Evolutionary conservation across 2,888 invertebrate species (phyloP), one percentile per base, ranked within the genome.

Genomic region (Gryllus longicercus): DNA sequence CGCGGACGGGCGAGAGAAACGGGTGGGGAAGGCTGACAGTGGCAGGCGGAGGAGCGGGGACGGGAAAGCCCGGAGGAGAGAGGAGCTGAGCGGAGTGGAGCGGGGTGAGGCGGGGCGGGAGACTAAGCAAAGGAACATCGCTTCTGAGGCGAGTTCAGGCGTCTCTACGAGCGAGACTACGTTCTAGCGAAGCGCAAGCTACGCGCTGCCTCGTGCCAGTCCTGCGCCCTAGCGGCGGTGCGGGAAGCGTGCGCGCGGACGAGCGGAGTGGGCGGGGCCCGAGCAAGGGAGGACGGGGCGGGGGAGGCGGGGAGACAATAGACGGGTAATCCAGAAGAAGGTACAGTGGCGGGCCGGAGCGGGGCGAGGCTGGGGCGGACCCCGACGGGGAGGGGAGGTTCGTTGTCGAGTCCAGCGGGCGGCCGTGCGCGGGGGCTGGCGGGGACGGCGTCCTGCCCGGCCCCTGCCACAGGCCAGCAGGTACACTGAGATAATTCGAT

Each of bases 351-450:
- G 8, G 38, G 38, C 8, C 8, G 38, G 38, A 38, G 38, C 38
- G 38, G 38, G 8, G 38, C 38, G 38, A 38, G 38, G 38, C 38
- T 38, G 38, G 38, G 38, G 38, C 38, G 38, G 38, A 38, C 38
- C 38, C 38, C 38, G 38, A 38, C 38, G 38, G 38, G 25, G 38
- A 38, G 38, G n/a, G n/a, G n/a, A 63, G 63, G 16, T 63, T 63
- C 63, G 63, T 63, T 63, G 63, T 63, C 63, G 63, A 63, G 63
- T 63, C 63, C 63, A 63, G 63, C 63, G 63, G 63, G 63, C 63
- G 63, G 63, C 63, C 63, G 63, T 63, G 63, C 63, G 63, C 38
- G 63, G 14, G 63, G 63, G 63, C n/a, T 14, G 63, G 63, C 63
- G 63, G 63, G 38, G 8, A 8, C 8, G 5, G 38, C 38, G 38